Conservation (phyloP, 2,888 invertebrate genomes). For the Oxystoma pomonae region DNA sequence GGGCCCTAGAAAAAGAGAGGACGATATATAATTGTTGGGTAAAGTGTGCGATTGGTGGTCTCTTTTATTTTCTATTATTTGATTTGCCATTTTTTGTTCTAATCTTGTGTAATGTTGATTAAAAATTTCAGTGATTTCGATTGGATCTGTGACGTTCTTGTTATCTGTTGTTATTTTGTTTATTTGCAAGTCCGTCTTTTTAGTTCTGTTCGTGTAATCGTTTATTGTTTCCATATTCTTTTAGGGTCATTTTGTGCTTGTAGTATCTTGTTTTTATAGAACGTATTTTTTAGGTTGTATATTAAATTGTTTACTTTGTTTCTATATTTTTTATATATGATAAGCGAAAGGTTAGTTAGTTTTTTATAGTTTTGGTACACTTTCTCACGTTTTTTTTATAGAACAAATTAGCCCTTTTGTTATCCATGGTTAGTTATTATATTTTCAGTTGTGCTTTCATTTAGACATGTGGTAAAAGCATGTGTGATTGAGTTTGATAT, state of each 20-base stretch:
- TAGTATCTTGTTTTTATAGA: background rate
- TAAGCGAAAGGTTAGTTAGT: background rate
- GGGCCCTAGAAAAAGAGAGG: background rate
- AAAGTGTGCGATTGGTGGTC: background rate
- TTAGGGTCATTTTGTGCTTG: background rate
- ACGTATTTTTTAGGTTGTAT: too few species aligned
- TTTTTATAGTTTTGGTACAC: background rate
- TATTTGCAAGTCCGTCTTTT: background rate
- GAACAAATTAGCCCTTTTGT: background rate
- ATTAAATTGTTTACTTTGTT: background rate
- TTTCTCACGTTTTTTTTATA: background rate
- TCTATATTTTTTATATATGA: background rate
- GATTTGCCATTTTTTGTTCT: background rate
- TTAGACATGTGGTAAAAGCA: background rate
- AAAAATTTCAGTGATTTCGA: background rate
- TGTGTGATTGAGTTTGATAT: background rate
- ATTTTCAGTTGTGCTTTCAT: background rate
- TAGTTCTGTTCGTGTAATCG: background rate
- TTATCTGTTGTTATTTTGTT: background rate
- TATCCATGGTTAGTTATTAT: background rate
- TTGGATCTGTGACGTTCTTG: background rate
- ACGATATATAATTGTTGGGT: background rate
- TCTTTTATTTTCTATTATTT: background rate
- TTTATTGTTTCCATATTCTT: background rate
- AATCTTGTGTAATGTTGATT: background rate